Conservation (phyloP, 2,797 vertebrate species). For the Serranus cabrilla region DNA sequence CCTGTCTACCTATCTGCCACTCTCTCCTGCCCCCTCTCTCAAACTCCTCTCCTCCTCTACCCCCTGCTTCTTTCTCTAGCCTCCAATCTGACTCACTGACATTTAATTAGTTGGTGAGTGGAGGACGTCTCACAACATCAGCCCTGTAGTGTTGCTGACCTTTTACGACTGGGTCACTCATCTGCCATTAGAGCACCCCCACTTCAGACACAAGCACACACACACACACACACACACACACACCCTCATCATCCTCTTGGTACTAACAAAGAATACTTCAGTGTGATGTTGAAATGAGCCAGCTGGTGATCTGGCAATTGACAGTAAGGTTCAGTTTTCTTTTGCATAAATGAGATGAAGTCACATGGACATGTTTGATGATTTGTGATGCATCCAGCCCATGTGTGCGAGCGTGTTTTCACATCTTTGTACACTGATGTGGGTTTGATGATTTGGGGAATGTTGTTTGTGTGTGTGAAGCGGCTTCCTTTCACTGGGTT, state of each 20-base stretch:
- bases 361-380: slow-evolving; percentile 37
- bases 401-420: slow-evolving; percentile 2
- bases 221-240: slow-evolving; percentile 21
- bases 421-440: slow-evolving; percentile 11
- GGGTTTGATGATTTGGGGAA: slow-evolving; percentile 32
- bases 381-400: slow-evolving; percentile 23
- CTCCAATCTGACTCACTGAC: slow-evolving; percentile 79
- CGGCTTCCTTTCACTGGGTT: slow-evolving; percentile 73
- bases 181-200: slow-evolving; percentile 78
- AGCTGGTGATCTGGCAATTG: slow-evolving; percentile 54
- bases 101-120: slow-evolving; percentile 89
- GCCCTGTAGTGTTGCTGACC: slow-evolving; percentile 84
- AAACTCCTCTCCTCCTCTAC: neutral
- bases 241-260: slow-evolving; percentile 21
- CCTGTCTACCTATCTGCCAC: slow-evolving; percentile 57
- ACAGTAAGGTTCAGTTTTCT: slow-evolving; percentile 39
- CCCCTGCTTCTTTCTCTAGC: slow-evolving; percentile 22
- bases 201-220: slow-evolving; percentile 22
- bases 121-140: slow-evolving; percentile 80
- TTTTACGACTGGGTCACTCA: slow-evolving; percentile 84
- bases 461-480: slow-evolving; percentile 51
- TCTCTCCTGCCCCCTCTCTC: slow-evolving; percentile 18
- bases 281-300: slow-evolving; percentile 47
- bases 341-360: slow-evolving; percentile 32
- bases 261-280: slow-evolving; percentile 35